These are phyloP conservation scores for Austrofundulus limnaeus DNA, from an alignment of 2,113 vertebrate species.

Conservation along the genomic window DNA sequence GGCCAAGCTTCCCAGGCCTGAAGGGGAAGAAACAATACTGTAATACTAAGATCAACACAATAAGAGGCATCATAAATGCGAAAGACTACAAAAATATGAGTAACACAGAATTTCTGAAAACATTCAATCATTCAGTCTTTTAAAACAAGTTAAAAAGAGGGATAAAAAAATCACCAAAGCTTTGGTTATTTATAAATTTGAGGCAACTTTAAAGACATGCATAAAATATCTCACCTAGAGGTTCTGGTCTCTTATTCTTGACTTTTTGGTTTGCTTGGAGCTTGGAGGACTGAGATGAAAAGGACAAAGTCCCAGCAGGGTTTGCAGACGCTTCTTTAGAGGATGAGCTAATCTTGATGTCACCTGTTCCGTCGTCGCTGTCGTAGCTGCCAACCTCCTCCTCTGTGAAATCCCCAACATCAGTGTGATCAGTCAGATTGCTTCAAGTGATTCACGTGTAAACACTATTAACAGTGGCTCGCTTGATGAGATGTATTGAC, in stretches of 20 bases:
- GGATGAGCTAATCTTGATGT: slow-evolving; percentile 68
- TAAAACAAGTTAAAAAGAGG: neutral
- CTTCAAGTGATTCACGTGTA: slow-evolving; percentile 39
- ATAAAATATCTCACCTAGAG: slow-evolving; percentile 76
- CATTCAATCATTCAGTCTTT: neutral
- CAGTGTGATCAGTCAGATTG: slow-evolving; percentile 35
- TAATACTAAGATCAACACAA: neutral
- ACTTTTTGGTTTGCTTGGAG: slow-evolving; percentile 88
- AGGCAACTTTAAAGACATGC: neutral
- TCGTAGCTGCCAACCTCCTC: slow-evolving; percentile 83
- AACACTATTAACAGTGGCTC: slow-evolving; percentile 20
- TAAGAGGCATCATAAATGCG: neutral
- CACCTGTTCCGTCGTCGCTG: slow-evolving; percentile 81
- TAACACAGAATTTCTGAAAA: neutral
- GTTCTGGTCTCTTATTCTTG: slow-evolving; percentile 85
- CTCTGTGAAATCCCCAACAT: slow-evolving; percentile 68
- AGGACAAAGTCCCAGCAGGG: slow-evolving; percentile 75
- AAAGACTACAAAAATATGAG: neutral
- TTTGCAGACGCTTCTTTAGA: slow-evolving; percentile 74
- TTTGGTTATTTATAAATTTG: neutral
- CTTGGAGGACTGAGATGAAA: slow-evolving; percentile 84
- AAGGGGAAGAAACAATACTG: neutral
- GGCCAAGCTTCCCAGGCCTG: slow-evolving; percentile 66
- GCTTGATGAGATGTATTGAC: slow-evolving; percentile 34
- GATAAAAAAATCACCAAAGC: neutral